Conservation (phyloP, 2,113 vertebrate species). For the Hippopotamus amphibius region DNA sequence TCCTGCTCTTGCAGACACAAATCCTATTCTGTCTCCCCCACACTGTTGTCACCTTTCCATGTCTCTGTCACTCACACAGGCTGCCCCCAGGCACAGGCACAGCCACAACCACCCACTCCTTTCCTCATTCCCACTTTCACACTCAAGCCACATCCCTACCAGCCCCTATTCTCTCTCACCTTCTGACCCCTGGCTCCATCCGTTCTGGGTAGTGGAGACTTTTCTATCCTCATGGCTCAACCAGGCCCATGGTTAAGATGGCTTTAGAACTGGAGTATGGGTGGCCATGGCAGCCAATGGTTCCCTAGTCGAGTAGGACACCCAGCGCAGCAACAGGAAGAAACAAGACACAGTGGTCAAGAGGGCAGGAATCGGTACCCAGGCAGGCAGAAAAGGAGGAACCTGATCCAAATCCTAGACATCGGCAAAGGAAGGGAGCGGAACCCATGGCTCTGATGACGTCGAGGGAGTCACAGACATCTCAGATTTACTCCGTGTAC, state of each 20-base stretch:
- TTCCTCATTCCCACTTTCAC: neutral
- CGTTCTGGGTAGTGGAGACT: neutral
- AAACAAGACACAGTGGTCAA: neutral
- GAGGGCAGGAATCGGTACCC: neutral
- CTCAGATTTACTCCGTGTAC: neutral
- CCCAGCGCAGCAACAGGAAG: neutral
- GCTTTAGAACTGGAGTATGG: neutral
- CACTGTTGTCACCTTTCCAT: neutral
- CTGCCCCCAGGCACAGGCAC: neutral
- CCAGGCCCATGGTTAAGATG: neutral
- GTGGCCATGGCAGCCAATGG: neutral
- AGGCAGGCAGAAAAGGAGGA: neutral
- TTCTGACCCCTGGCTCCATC: neutral
- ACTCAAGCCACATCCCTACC: neutral
- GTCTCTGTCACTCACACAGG: neutral
- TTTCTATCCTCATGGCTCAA: neutral
- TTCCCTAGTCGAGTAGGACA: neutral
- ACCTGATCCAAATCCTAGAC: neutral
- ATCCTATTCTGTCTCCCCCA: neutral
- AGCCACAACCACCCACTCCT: neutral
- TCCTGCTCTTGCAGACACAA: conserved; percentile 31
- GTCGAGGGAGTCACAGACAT: neutral
- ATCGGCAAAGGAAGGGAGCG: neutral
- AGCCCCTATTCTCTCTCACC: neutral
- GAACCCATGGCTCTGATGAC: neutral